Base-by-base conservation (phyloP, 2,113 vertebrate genomes). In the Peromyscus californicus region DNA sequence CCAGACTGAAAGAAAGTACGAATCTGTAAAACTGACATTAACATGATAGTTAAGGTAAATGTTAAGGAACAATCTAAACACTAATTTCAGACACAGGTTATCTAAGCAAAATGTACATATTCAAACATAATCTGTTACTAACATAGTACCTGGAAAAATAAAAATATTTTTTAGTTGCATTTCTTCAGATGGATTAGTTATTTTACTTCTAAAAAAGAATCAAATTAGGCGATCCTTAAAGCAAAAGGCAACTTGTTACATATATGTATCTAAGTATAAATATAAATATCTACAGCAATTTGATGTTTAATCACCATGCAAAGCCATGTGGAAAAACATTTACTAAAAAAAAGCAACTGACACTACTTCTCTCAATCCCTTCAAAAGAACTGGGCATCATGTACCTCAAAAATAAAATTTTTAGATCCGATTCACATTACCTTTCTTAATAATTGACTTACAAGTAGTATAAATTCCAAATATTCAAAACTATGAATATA, bases 351-450 rank as follows among this genome's bases (percentile, higher is more conserved):
- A 63, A 97, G 97, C 97, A 97, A 97, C 93, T 97, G 31, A 96
- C 96, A 98, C 98, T 93, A 97, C 97, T 98, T 98, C 99, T 99
- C 99, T 99, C 98, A 98, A 98, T 82, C 93, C 95, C 93, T 97
- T 97, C 90, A 92, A 96, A 54, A 3, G 0, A 90, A 97, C 17
- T 88, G 80, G 3, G 24, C 11, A 54, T n/a, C 92, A 84, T n/a
- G 42, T 85, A 26, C 57, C 94, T 79, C 59, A 79, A 91, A 92
- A 94, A 96, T 65, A 69, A 94, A 90, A 93, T 96, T 86, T 96
- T 93, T 70, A 95, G 93, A 76, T 36, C 95, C 83, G 39, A 96
- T 97, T 95, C 42, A 82, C 39, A 54, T 36, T 45, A 95, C 59
- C 70, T 90, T 21, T 89, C 72, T 97, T 91, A 95, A 51, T 72